Evolutionary conservation across 2,797 vertebrate genomes (phyloP).

Genomic region (Bradypodion ventrale): DNA sequence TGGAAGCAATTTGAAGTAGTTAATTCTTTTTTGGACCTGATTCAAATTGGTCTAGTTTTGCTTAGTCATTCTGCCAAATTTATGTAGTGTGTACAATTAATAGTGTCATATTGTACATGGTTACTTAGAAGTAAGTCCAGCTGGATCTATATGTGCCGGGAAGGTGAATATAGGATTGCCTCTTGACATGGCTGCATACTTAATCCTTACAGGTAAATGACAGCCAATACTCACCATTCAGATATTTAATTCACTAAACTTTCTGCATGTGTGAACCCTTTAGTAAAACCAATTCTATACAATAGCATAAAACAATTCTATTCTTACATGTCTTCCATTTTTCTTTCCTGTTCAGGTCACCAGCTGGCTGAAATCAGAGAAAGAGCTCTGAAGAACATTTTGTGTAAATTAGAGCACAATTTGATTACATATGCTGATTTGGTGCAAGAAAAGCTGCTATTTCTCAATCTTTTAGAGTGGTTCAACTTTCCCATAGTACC

Average conservation of each 20-base stretch:
- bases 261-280: background rate
- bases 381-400: conserved; percentile 85
- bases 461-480: conserved; percentile 88
- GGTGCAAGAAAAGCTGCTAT: conserved; percentile 85
- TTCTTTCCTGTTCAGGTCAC: conserved; percentile 79
- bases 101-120: no score
- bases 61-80: no score
- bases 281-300: background rate
- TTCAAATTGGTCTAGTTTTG: no score
- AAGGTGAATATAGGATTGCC: background rate
- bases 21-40: no score
- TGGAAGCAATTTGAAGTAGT: no score
- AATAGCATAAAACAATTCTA: background rate
- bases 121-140: background rate
- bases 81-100: background rate
- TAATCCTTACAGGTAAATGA: background rate
- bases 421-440: conserved; percentile 84
- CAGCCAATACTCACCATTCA: background rate
- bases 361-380: conserved; percentile 91
- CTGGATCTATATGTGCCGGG: background rate
- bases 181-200: background rate
- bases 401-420: conserved; percentile 87
- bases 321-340: background rate
- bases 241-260: background rate
- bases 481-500: conserved; percentile 92